Evolutionary conservation across 1,140 invertebrate genomes (phyloP).

Genomic region (Lordiphosa stackelbergi): DNA sequence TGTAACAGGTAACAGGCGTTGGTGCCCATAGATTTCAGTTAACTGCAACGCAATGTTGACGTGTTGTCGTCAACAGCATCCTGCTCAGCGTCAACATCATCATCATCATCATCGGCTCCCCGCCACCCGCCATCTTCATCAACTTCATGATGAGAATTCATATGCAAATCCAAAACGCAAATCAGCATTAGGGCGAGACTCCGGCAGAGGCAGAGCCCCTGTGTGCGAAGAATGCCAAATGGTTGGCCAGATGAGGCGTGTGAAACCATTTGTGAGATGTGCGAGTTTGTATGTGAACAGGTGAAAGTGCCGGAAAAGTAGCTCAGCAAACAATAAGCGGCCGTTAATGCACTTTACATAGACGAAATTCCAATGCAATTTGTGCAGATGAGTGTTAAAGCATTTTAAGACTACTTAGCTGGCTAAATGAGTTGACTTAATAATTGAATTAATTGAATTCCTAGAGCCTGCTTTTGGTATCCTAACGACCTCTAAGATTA

Average conservation of each 20-base stretch:
- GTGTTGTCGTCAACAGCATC: conserved; percentile 44
- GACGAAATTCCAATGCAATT: conserved; percentile 10
- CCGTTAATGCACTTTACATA: conserved; percentile 23
- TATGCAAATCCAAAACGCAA: conserved; percentile 62
- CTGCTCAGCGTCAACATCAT: conserved; percentile 10
- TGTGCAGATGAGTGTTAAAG: background rate
- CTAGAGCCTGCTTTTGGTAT: too few relatives aligned
- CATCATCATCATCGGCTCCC: conserved; percentile 14
- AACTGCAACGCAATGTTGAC: conserved; percentile 43
- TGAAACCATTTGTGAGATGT: conserved; percentile 1
- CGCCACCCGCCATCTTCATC: conserved; percentile 30
- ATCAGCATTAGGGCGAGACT: conserved; percentile 53
- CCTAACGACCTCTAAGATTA: too few relatives aligned
- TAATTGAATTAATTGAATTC: too few relatives aligned
- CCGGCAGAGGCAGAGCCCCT: background rate
- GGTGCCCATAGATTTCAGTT: conserved; percentile 62
- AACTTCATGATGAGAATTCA: conserved; percentile 65
- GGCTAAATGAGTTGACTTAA: conserved; percentile 6
- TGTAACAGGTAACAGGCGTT: conserved; percentile 2
- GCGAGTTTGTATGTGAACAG: background rate
- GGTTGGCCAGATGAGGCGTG: conserved; percentile 12
- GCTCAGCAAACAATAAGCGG: conserved; percentile 32
- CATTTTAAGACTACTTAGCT: background rate
- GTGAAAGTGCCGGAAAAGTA: conserved; percentile 24
- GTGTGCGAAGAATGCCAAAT: conserved; percentile 22